Evolutionary conservation across 2,888 invertebrate species (phyloP), one percentile per base, ranked within the genome.

Genomic region (Polylopha cassiicola): DNA sequence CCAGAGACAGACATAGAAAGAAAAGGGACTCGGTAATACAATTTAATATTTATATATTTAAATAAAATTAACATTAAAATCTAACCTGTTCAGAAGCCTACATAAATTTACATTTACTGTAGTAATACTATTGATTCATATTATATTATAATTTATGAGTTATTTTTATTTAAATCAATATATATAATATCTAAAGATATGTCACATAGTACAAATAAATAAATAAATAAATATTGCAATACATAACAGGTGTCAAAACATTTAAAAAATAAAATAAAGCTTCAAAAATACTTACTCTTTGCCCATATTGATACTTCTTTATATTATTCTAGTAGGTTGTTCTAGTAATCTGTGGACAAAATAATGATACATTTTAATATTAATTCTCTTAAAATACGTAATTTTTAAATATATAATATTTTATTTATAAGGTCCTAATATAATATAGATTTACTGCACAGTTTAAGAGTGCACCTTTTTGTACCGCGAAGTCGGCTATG

Each of bases 241-340:
- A 8, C 4, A 15, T n/a, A 7, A 23, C 8, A 8, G 26, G 15
- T 24, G 15, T 5, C 16, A 28, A 27, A 30, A 22, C 27, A 14
- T 36, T 36, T 37, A 9, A 20, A 27, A 6, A 4, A 34, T 37
- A 32, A 24, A 26, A 27, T 7, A 31, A 21, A 20, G 29, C 31
- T 7, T 23, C 7, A 23, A 20, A 11, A 34, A 17, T 27, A 55
- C 53, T 53, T 52, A 61, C 61, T 57, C 60, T 46, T 53, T 57
- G 4, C 56, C 60, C 61, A 61, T 61, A 26, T 28, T 33, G 24
- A 5, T 14, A 37, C 18, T 27, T 23, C 21, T 30, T 10, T 26
- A 5, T n/a, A 18, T 16, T 33, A 22, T 30, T 17, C 16, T 9
- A 22, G 5, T 24, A 36, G 18, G 9, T 20, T 7, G 27, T 36